phyloP scores from a whole-genome alignment of 2,888 invertebrate genomes.

The Eugnorisma glareosa region DNA sequence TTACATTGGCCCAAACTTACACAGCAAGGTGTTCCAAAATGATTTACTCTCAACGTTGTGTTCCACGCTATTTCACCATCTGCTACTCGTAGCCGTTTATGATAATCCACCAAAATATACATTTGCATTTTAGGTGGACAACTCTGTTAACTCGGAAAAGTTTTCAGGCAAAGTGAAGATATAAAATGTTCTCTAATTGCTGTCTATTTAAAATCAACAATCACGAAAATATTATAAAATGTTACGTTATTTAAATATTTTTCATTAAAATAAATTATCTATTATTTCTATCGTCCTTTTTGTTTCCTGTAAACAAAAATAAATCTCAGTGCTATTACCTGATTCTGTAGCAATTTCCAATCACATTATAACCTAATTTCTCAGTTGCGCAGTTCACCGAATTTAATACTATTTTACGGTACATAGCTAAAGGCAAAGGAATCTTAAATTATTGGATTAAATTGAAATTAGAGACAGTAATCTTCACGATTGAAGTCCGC shows the following conservation, averaged over 20 bases:
- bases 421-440: slow-evolving; percentile 51
- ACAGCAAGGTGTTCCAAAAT: slow-evolving; percentile 3
- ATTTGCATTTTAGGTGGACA: slow-evolving; percentile 43
- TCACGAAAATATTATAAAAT: not conserved
- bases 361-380: slow-evolving; percentile 51
- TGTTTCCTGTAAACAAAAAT: slow-evolving; percentile 10
- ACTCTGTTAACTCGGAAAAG: slow-evolving; percentile 33
- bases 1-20: slow-evolving; percentile 17
- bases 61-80: slow-evolving; percentile 19
- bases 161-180: slow-evolving; percentile 20
- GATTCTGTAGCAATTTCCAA: slow-evolving; percentile 34
- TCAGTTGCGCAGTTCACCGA: slow-evolving; percentile 42
- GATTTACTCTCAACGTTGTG: slow-evolving; percentile 7
- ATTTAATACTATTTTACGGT: slow-evolving; percentile 58
- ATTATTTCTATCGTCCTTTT: not conserved
- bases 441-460: slow-evolving; percentile 61
- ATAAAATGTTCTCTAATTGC: slow-evolving; percentile 25
- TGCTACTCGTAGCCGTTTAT: slow-evolving; percentile 31
- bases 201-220: slow-evolving; percentile 25
- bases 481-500: slow-evolving; percentile 60
- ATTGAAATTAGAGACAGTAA: slow-evolving; percentile 64
- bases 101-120: slow-evolving; percentile 46
- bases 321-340: slow-evolving; percentile 6
- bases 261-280: not conserved
- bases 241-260: not conserved